Evolutionary conservation across 2,113 vertebrate species (phyloP).

Genomic region (Ciconia stormi): DNA sequence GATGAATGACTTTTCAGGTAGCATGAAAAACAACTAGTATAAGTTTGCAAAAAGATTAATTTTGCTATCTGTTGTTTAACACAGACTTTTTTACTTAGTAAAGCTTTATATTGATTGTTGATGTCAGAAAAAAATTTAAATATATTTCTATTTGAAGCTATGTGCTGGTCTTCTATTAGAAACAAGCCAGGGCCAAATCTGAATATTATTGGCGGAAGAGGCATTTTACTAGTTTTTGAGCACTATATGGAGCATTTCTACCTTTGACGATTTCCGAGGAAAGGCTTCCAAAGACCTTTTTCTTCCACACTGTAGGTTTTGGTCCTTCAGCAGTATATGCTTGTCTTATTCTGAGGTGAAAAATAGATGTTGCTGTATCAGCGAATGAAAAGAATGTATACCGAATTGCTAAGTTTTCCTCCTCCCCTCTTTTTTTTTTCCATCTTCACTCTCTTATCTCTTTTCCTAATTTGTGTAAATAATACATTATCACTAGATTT

Average conservation of each 20-base stretch:
- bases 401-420: background rate
- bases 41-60: background rate
- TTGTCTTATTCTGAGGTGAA: background rate
- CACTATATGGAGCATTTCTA: background rate
- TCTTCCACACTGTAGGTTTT: background rate
- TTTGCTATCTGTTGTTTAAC: background rate
- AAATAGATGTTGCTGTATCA: background rate
- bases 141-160: background rate
- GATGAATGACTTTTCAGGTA: background rate
- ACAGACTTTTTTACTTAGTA: background rate
- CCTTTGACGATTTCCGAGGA: background rate
- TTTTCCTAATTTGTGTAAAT: background rate
- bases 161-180: background rate
- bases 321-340: background rate
- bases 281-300: background rate
- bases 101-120: background rate
- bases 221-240: background rate
- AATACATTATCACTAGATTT: background rate
- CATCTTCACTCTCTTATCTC: background rate
- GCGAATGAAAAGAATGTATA: background rate
- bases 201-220: background rate
- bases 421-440: accelerated
- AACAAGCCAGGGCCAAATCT: background rate
- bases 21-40: background rate
- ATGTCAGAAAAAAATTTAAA: background rate